Base-by-base conservation (phyloP, 2,888 invertebrate species). In the Ectobius pallidus region DNA sequence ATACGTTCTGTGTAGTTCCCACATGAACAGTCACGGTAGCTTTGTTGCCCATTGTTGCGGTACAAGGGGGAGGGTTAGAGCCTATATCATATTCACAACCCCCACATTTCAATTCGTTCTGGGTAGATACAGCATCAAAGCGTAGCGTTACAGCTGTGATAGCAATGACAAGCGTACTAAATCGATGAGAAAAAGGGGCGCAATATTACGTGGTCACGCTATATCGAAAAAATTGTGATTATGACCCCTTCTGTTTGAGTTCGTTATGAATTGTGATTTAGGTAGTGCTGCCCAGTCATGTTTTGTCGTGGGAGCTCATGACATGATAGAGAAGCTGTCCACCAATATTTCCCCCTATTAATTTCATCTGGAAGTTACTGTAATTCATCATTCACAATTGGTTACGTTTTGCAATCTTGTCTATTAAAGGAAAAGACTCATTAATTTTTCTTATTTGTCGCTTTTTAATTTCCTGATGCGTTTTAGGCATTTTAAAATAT, bases 121-220 rank as follows among this genome's bases (percentile, higher is more conserved):
- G 71, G 71, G 71, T 61, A 71, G 49, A 71, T 52, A 49, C 32
- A 62, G 71, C 52, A 71, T 71, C 71, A 71, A 71, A 71, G 71
- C 71, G 71, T 71, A 65, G 32, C 71, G 34, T 32, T 30, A 65
- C 71, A 71, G 71, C 71, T 71, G 71, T 52, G 63, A 55, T 25
- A 58, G n/a, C 58, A 58, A 58, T 58, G 58, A 65, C 65, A 65
- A 30, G 65, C 65, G 65, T 65, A 27, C 39, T 34, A 27, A 65
- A 65, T 65, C 65, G 44, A 46, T 34, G 22, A 25, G 61, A 25
- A 52, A 11, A 20, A 9, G 70, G 63, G 55, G 32, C 25, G 42
- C 42, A 62, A 44, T 52, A 46, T 49, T 39, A 65, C 49, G 62
- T 49, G 71, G 71, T 71, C 71, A 71, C 71, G 71, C 71, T 30